Evolutionary conservation across 2,113 vertebrate genomes (phyloP).

Genomic region (Ramphastos sulfuratus): DNA sequence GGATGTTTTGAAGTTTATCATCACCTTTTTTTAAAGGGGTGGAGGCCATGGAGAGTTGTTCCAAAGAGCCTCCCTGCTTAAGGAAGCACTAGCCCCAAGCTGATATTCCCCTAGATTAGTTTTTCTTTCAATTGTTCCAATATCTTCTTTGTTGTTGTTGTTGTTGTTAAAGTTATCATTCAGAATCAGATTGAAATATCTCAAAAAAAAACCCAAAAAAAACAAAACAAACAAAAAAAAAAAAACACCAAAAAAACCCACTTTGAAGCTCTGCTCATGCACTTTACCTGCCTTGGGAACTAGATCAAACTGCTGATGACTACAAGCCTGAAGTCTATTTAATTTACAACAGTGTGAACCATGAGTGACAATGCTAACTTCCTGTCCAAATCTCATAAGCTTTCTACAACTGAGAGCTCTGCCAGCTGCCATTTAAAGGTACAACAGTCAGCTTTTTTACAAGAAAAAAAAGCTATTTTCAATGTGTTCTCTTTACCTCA

Average conservation of each 20-base stretch:
- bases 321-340: background rate
- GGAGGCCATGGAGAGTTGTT: background rate
- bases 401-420: background rate
- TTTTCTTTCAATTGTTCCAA: background rate
- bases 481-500: background rate
- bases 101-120: no score
- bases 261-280: background rate
- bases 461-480: background rate
- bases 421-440: background rate
- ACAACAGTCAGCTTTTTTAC: background rate
- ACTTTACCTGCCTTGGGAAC: background rate
- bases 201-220: background rate
- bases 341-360: background rate
- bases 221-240: background rate
- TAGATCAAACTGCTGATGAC: background rate
- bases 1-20: background rate
- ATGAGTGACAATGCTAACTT: background rate
- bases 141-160: background rate
- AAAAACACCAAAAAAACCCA: background rate
- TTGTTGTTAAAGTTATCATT: background rate
- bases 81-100: background rate
- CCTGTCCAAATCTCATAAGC: background rate
- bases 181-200: background rate
- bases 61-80: background rate
- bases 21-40: background rate